A percentile compares a stretch with the other conserved stretches of the same genome.
Conservation (phyloP, 2,797 vertebrate genomes). For the Gouania willdenowi region DNA sequence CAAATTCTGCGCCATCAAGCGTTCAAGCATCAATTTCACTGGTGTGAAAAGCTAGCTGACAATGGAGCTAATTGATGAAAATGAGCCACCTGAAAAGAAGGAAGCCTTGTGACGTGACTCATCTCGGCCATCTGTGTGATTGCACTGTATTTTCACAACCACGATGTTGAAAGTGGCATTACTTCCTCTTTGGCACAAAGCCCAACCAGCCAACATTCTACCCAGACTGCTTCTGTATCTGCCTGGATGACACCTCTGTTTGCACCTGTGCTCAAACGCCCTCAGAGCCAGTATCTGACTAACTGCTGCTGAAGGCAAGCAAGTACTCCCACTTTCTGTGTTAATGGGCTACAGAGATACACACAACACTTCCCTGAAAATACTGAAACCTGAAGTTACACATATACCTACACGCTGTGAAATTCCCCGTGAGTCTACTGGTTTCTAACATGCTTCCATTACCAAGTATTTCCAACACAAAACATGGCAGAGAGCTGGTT, state of each 20-base stretch:
- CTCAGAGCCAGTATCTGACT: conserved; percentile 42
- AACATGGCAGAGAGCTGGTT: conserved; percentile 13
- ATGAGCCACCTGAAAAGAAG: conserved; percentile 61
- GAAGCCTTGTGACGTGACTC: conserved; percentile 61
- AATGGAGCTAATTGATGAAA: conserved; percentile 67
- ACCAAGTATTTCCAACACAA: conserved; percentile 43
- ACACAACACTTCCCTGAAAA: conserved; percentile 53
- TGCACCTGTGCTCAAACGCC: conserved; percentile 48
- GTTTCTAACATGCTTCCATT: conserved; percentile 43
- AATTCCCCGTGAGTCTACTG: conserved; percentile 41
- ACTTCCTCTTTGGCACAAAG: conserved; percentile 59
- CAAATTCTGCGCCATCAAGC: conserved; percentile 28
- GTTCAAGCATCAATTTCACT: conserved; percentile 44
- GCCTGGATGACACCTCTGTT: conserved; percentile 45
- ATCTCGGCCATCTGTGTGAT: conserved; percentile 54
- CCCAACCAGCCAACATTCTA: conserved; percentile 39
- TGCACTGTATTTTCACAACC: conserved; percentile 50
- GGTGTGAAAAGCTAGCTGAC: conserved; percentile 52
- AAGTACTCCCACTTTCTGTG: conserved; percentile 39
- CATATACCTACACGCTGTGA: conserved; percentile 13
- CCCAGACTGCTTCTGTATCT: conserved; percentile 16
- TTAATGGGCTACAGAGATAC: conserved; percentile 47
- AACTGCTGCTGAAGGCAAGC: conserved; percentile 36
- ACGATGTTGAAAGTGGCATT: conserved; percentile 35
- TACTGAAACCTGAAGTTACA: conserved; percentile 36